Evolutionary conservation across 2,797 vertebrate genomes (phyloP), one percentile per base, ranked within the genome.

Genomic region (Rhinogobio ventralis): DNA sequence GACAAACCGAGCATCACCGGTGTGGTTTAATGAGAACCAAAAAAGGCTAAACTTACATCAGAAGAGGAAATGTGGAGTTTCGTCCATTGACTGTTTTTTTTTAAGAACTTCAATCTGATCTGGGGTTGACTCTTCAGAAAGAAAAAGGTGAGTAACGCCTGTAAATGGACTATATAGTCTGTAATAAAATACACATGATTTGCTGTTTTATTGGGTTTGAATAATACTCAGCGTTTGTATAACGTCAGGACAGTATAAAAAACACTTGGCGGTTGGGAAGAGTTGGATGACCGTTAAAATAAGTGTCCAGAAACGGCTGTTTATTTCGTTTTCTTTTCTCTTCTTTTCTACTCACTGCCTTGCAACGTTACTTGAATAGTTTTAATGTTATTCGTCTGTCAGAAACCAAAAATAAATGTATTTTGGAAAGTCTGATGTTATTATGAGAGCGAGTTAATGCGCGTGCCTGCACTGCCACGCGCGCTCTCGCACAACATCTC

Each of bases 141-240:
- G 69, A 11, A 71, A 30, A 74, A 75, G 81, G 81, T 83, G 72
- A 83, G 81, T 51, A 55, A 75, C 23, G 57, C 45, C 13, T 71
- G 33, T 55, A 13, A 81, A 71, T 42, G 36, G 33, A 36, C 42
- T 4, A 30, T 20, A 14, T 57, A 23, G 53, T 25, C 30, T 81
- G 33, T 55, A n/a, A 36, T 74, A 64, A n/a, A 74, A 33, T 49
- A 25, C 57, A 64, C 45, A 64, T 49, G 4, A n/a, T 60, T n/a
- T 62, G 55, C 42, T 53, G 45, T 51, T 80, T 53, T 39, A 17
- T 42, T 57, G 9, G 39, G 55, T 25, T 57, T 64, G 28, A 36
- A 25, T 23, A 11, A 7, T n/a, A 46, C 20, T 67, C 28, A 19
- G 23, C 8, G 55, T 49, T 73, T 81, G n/a, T 6, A 15, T 39